phyloP scores from a whole-genome alignment of 2,113 vertebrate species.

The Chionis minor region DNA sequence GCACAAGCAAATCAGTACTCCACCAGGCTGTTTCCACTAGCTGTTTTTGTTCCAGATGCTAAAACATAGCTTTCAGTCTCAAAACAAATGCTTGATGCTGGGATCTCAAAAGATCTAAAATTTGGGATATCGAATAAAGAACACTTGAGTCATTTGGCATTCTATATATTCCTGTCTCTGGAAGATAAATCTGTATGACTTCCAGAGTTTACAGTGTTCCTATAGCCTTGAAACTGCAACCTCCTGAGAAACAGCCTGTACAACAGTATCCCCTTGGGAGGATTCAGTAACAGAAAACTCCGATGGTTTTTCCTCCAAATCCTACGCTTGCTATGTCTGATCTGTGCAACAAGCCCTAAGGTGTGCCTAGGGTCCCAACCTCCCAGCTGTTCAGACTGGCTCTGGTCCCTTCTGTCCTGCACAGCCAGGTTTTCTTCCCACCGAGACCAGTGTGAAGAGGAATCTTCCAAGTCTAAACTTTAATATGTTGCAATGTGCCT shows the following conservation, averaged over 20 bases:
- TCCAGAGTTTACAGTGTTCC: background rate
- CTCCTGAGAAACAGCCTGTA: background rate
- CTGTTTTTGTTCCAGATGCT: background rate
- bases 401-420: background rate
- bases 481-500: background rate
- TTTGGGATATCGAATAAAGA: background rate
- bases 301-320: background rate
- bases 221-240: background rate
- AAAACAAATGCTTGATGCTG: background rate
- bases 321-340: rapidly evolving
- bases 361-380: background rate
- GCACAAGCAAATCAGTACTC: background rate
- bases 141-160: background rate
- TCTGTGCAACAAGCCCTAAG: background rate
- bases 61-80: background rate
- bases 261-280: background rate
- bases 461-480: background rate
- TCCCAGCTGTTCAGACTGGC: background rate
- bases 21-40: background rate
- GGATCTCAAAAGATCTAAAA: background rate
- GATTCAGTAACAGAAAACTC: background rate
- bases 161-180: background rate
- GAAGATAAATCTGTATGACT: background rate
- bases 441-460: background rate
- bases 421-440: background rate